Conservation (phyloP, 2,888 invertebrate genomes). For the Macrophya alboannulata region DNA sequence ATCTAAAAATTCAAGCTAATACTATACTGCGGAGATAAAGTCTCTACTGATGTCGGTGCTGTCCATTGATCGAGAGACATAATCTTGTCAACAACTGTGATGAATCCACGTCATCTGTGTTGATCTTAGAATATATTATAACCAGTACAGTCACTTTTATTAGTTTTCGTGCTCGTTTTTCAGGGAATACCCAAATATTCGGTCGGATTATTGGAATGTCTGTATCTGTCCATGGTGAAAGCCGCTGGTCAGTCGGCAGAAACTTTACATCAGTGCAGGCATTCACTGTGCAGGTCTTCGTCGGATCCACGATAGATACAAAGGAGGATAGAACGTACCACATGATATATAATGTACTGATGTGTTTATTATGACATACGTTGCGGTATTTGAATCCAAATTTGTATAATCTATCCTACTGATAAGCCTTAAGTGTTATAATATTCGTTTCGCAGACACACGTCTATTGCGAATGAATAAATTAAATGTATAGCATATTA, state of each 20-base stretch:
- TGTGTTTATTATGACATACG: neutral
- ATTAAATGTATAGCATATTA: neutral
- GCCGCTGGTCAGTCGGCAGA: no score
- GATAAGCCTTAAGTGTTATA: neutral
- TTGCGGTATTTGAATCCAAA: neutral
- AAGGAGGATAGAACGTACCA: neutral
- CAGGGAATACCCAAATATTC: neutral
- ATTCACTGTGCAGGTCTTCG: no score
- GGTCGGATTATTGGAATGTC: no score
- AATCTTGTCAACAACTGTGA: neutral
- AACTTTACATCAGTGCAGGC: no score
- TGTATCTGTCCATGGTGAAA: no score
- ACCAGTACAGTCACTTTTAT: neutral
- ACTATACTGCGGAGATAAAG: neutral
- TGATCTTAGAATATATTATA: neutral
- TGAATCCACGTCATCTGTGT: neutral
- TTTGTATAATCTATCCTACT: neutral
- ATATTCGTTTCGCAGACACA: neutral
- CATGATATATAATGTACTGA: neutral
- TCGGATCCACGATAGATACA: neutral
- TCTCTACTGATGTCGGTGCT: no score
- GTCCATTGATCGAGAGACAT: no score
- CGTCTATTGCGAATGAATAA: neutral
- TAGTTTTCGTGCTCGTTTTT: neutral
- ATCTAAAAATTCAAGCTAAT: neutral